phyloP scores from a whole-genome alignment of 2,888 invertebrate species.

The Pediacus dermestoides region DNA sequence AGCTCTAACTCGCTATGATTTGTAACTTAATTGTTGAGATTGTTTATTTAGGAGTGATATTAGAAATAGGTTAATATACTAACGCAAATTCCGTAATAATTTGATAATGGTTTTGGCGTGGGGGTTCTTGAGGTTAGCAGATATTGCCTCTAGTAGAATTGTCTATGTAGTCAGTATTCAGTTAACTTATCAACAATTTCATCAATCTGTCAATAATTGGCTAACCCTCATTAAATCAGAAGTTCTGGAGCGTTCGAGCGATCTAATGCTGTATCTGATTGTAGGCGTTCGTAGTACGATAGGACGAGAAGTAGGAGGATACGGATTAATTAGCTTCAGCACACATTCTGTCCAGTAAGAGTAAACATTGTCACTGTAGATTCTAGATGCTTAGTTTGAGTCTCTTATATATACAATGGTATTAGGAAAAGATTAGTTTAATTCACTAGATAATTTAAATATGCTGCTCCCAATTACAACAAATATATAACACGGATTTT shows the following conservation, averaged over 20 bases:
- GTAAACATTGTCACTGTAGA: conserved; percentile 24
- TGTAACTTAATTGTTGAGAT: too few species aligned
- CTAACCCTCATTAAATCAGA: conserved; percentile 37
- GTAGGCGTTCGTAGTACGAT: conserved; percentile 24
- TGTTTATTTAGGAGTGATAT: too few species aligned
- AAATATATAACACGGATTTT: too few species aligned
- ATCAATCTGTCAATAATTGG: conserved; percentile 35
- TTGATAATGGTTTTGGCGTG: conserved; percentile 4
- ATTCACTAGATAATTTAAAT: too few species aligned
- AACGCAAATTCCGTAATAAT: conserved; percentile 3
- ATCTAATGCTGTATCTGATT: conserved; percentile 37
- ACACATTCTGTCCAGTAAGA: conserved; percentile 29
- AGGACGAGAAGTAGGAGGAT: conserved; percentile 25
- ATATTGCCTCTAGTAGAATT: conserved; percentile 6
- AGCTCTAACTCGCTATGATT: too few species aligned
- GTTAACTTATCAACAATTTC: conserved; percentile 28
- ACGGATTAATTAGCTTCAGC: conserved; percentile 36
- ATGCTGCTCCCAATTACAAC: too few species aligned
- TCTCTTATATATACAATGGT: too few species aligned
- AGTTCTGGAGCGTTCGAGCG: conserved; percentile 30
- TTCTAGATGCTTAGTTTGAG: conserved; percentile 14
- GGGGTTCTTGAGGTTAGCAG: conserved; percentile 4
- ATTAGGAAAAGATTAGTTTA: too few species aligned
- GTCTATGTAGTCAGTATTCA: conserved; percentile 10
- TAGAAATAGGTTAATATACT: neutral